A percentile compares a stretch with the other conserved stretches of the same genome.
Evolutionary conservation across 30 jellyfish, hydroid and myxozoan genomes (phyloP).

Genomic region (Hydractinia symbiolongicarpus): DNA sequence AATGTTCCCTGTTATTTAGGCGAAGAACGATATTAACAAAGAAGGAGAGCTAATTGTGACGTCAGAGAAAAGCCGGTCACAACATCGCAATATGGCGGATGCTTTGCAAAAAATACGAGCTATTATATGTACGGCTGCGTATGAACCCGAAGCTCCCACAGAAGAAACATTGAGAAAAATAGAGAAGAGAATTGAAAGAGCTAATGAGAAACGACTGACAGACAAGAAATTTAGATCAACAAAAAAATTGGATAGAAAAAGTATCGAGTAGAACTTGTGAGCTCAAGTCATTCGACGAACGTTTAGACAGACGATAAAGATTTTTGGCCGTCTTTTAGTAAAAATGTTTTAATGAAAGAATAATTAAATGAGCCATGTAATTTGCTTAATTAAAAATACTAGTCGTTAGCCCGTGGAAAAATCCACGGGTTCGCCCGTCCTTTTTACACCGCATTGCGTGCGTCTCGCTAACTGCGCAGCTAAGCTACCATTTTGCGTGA

Average conservation of each 20-base stretch:
- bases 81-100: slow-evolving; percentile 58
- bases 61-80: slow-evolving; percentile 68
- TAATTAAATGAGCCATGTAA: no score
- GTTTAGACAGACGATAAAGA: no score
- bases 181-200: background rate
- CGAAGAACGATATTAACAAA: slow-evolving; percentile 52
- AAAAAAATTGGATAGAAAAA: slow-evolving; percentile 41
- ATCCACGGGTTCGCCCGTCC: no score
- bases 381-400: no score
- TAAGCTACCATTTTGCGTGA: no score
- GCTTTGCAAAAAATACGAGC: slow-evolving; percentile 52
- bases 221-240: slow-evolving; percentile 50
- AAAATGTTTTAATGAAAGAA: no score
- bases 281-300: no score
- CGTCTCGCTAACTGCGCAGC: no score
- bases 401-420: no score
- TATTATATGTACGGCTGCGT: slow-evolving; percentile 42
- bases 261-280: background rate
- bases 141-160: slow-evolving; percentile 54
- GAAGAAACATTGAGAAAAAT: slow-evolving; percentile 31
- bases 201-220: slow-evolving; percentile 52
- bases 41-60: slow-evolving; percentile 69
- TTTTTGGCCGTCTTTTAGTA: no score
- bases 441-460: no score
- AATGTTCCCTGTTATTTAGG: slow-evolving; percentile 17